Conservation (phyloP, 2,888 invertebrate genomes). For the Drosophila atroscutellata region DNA sequence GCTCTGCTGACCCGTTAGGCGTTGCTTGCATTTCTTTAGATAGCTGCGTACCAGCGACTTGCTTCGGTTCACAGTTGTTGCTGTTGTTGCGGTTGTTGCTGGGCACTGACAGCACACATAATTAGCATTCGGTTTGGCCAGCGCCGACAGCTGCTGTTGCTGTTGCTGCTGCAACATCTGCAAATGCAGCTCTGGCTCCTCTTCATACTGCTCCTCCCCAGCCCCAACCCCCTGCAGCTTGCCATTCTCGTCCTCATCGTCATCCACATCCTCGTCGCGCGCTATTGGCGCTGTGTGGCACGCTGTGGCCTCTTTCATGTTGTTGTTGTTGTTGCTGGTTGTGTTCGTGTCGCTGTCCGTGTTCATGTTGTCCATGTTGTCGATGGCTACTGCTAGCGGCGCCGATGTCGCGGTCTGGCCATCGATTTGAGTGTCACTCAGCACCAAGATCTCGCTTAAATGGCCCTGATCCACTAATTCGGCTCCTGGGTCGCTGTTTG, state of each 20-base stretch:
- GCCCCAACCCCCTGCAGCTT: constrained; percentile 41
- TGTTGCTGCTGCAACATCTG: constrained; percentile 43
- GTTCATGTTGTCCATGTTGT: constrained; percentile 63
- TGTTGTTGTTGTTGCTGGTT: constrained; percentile 34
- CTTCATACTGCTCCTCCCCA: constrained; percentile 34
- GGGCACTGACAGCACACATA: constrained; percentile 77
- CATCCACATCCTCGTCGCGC: constrained; percentile 68
- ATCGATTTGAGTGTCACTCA: constrained; percentile 81
- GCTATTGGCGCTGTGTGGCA: constrained; percentile 79
- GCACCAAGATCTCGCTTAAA: constrained; percentile 78
- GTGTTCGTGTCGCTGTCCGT: constrained; percentile 49
- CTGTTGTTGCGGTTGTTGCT: constrained; percentile 31
- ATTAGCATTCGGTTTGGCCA: constrained; percentile 67
- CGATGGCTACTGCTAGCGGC: constrained; percentile 61
- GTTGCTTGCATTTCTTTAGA: constrained; percentile 84
- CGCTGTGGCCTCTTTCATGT: constrained; percentile 59
- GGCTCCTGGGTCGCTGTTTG: constrained; percentile 48
- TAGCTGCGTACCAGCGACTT: constrained; percentile 85
- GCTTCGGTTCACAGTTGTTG: constrained; percentile 73
- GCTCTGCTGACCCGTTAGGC: constrained; percentile 82
- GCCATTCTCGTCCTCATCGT: constrained; percentile 36
- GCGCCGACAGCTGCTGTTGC: constrained; percentile 39
- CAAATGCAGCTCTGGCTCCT: constrained; percentile 19
- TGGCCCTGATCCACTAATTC: constrained; percentile 70
- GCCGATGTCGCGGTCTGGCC: constrained; percentile 52